Conservation (phyloP, 2,888 invertebrate genomes). For the Nomada fucata region DNA sequence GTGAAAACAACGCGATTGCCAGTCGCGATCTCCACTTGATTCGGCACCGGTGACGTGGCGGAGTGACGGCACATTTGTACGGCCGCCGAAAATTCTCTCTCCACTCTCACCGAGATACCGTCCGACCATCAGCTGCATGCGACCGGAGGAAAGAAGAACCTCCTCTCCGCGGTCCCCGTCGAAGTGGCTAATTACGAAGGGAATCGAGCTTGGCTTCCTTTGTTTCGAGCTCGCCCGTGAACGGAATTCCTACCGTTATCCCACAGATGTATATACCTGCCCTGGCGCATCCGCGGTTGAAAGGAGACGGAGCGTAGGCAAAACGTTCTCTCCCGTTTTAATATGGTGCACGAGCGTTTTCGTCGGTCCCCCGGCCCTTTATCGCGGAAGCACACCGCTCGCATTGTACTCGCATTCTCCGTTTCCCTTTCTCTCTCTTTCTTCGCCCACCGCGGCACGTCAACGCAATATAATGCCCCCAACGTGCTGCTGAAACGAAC, state of each 20-base stretch:
- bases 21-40: too few species aligned
- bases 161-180: conserved; percentile 25
- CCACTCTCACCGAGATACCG: background rate
- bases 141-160: background rate
- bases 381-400: conserved; percentile 63
- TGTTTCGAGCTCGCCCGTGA: conserved; percentile 45
- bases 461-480: conserved; percentile 22
- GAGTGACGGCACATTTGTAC: too few species aligned
- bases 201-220: conserved; percentile 42
- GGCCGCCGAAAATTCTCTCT: background rate
- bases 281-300: conserved; percentile 33
- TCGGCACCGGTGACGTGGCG: too few species aligned
- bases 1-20: too few species aligned
- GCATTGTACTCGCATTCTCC: conserved; percentile 53
- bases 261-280: conserved; percentile 52
- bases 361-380: conserved; percentile 49
- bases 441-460: too few species aligned
- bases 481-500: conserved; percentile 74
- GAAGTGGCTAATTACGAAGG: conserved; percentile 43
- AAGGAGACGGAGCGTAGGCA: conserved; percentile 5
- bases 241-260: conserved; percentile 60
- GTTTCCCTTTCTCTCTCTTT: too few species aligned
- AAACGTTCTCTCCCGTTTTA: conserved; percentile 32
- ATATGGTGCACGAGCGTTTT: conserved; percentile 43
- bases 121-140: background rate